phyloP scores from a whole-genome alignment of 2,888 invertebrate genomes.

The Archips xylosteana region DNA sequence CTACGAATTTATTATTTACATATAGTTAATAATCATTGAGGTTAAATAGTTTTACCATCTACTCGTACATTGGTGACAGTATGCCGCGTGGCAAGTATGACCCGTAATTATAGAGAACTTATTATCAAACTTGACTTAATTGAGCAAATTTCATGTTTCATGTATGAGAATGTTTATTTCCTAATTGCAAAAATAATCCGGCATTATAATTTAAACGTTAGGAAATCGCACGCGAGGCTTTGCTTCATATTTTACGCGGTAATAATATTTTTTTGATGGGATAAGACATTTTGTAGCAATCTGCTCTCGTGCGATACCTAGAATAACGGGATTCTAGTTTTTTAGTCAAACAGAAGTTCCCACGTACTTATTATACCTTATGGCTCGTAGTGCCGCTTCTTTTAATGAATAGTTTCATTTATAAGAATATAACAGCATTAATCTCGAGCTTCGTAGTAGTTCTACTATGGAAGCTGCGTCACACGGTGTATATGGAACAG shows the following conservation, averaged over 20 bases:
- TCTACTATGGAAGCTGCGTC: neutral
- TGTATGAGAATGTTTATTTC: neutral
- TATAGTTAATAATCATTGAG: neutral
- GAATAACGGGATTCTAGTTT: conserved; percentile 23
- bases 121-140: neutral
- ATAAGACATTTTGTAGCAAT: neutral
- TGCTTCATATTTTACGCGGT: neutral
- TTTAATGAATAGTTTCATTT: conserved; percentile 7
- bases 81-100: neutral
- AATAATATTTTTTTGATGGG: neutral
- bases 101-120: neutral
- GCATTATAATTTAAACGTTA: neutral
- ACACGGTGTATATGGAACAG: neutral
- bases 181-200: neutral
- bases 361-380: neutral
- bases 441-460: neutral
- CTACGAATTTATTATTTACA: neutral
- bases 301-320: neutral
- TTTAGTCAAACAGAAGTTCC: conserved; percentile 16
- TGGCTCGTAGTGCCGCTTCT: neutral
- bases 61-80: neutral
- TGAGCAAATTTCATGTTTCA: neutral
- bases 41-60: too few relatives aligned
- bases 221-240: neutral
- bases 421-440: conserved; percentile 1